Evolutionary conservation across 2,888 invertebrate species (phyloP), one percentile per base, ranked within the genome.

Genomic region (Embidobia sp.): DNA sequence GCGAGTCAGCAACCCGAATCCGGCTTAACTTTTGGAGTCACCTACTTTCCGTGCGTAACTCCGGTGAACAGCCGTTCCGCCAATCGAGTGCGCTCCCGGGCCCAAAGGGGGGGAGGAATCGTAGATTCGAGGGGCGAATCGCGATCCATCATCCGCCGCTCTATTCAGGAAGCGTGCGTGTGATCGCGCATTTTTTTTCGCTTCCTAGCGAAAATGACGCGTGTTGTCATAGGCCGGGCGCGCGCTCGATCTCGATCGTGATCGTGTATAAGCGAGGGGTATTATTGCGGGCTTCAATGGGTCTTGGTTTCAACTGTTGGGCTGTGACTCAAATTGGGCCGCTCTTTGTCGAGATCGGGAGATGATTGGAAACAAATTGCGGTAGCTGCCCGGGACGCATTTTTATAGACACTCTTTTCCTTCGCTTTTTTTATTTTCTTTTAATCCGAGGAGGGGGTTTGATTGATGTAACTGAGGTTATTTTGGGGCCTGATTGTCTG

Each of bases 1-100:
- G 77, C 77, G 77, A 77, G 73, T 26, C 64, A 44, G 77, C 77
- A 77, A 73, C 69, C 49, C 63, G 55, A 73, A 73, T 77, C 73
- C 77, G 77, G 77, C 77, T 77, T 77, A 77, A 73, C 77, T 69
- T 73, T 77, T 46, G 48, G 11, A n/a, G 26, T 72, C 73, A 55
- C 67, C 73, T 67, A 69, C 67, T 67, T 69, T 70, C 46, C 69
- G 64, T 59, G 77, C 72, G 63, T 73, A 77, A 66, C 66, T 73
- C 46, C 61, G 37, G 77, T 66, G 57, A 77, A 72, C 64, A 37
- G 66, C 19, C 59, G 29, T 48, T 66, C 40, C 33, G 11, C 73
- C 73, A 57, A 57, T 61, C 26, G 48, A 11, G 22, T 22, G 0
- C 31, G 29, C 11, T 49, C 15, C 10, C 8, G 40, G 1, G 31